These are phyloP conservation scores for Nasonia oneida DNA, from an alignment of 2,888 invertebrate species.

Conservation along the genomic window DNA sequence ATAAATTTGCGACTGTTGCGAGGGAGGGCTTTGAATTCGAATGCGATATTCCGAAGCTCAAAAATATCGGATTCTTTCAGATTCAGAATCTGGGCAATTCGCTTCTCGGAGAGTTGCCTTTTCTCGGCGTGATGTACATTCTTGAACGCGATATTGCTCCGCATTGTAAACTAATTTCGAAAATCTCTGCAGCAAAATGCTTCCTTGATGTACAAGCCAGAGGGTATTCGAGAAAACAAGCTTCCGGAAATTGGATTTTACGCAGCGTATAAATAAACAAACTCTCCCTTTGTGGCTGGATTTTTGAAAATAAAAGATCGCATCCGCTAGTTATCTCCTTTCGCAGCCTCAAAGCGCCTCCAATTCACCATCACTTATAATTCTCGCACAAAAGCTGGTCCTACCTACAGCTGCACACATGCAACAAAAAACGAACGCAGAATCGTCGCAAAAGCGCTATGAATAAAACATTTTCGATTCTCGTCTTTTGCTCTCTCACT, in stretches of 20 bases:
- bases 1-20: not conserved
- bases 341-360: no score
- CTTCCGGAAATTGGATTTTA: not conserved
- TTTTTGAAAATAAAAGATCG: not conserved
- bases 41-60: no score
- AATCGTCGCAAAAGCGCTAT: not conserved
- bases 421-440: not conserved
- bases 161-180: not conserved
- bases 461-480: constrained; percentile 31
- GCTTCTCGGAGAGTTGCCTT: not conserved
- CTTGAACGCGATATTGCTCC: not conserved
- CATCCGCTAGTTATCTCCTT: not conserved
- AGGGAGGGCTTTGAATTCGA: no score
- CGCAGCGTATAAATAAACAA: not conserved
- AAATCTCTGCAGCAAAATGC: not conserved
- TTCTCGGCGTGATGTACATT: not conserved
- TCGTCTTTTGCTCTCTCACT: not conserved
- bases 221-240: not conserved
- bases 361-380: constrained; percentile 2
- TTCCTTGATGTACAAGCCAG: not conserved
- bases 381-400: not conserved
- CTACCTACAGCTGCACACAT: not conserved
- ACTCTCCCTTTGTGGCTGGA: not conserved
- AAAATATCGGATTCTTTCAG: no score
- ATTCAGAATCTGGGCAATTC: no score